Evolutionary conservation across 2,888 invertebrate species (phyloP), one percentile per base, ranked within the genome.

Genomic region (Polia nebulosa): DNA sequence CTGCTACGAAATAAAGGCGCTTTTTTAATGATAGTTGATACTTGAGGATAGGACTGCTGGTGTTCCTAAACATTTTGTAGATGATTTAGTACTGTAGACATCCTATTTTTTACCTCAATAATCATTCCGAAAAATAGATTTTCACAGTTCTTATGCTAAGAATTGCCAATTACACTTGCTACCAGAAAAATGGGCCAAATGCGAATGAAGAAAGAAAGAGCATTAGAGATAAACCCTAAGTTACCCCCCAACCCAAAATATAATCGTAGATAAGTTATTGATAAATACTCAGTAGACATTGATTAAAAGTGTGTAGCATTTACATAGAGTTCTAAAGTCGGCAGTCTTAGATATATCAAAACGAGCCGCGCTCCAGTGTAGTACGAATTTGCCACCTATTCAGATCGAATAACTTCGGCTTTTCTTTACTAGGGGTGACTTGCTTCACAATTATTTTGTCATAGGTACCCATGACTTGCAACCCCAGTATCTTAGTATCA

Each of bases 71-170:
- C n/a, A 20, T 22, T 25, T 51, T 66, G 34, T 32, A 67, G 17
- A 29, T 17, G 29, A 32, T 65, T 65, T 39, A 65, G 13, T 20
- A 41, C 20, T 39, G 45, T 22, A 66, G n/a, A 32, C 44, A 52
- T 34, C n/a, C 17, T 53, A 44, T 52, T 68, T n/a, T 25, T 25
- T 32, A 34, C 25, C 25, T 17, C 25, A 34, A 25, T 22, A 27
- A 20, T 27, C 17, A 68, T 68, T 68, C 69, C 41, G 22, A 20
- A 44, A 25, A 44, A 17, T 44, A 15, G 17, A 27, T 53, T 53
- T 59, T 11, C 22, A n/a, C 32, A 9, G n/a, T 41, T 17, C 13
- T 1, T 27, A 22, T 34, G 17, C 17, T 29, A 44, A 44, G 1
- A 13, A 44, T 53, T 53, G 17, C 17, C 11, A 51, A 20, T 9